Evolutionary conservation across 2,113 vertebrate species (phyloP).

Genomic region (Emydocephalus ijimae): DNA sequence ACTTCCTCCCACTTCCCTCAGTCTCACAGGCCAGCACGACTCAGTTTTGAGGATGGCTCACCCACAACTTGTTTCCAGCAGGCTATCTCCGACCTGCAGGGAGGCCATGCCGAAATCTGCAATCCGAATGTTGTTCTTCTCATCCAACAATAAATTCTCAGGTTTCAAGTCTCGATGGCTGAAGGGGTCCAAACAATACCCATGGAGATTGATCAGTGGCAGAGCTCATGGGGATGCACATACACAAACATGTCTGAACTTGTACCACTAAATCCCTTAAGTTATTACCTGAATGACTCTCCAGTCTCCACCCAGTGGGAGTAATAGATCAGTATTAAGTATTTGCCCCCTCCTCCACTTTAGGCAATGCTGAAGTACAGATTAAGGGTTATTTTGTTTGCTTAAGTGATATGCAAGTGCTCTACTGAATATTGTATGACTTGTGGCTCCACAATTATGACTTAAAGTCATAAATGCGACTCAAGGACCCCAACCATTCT

Average conservation of each 20-base stretch:
- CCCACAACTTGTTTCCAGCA: constrained; percentile 94
- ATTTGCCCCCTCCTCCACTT: rapidly evolving
- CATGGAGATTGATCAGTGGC: background rate
- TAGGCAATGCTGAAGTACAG: background rate
- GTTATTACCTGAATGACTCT: background rate
- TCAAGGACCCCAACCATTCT: background rate
- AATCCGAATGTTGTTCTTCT: constrained; percentile 92
- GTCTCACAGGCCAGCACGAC: background rate
- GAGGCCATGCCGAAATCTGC: constrained; percentile 94
- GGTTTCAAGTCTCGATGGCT: constrained; percentile 94
- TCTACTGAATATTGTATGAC: background rate
- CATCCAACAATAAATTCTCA: constrained; percentile 89
- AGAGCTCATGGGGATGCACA: background rate
- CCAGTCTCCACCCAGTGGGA: background rate
- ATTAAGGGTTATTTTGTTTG: background rate
- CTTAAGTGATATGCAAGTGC: background rate
- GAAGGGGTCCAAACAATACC: constrained; percentile 7
- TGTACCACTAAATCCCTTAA: background rate
- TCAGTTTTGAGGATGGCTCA: constrained; percentile 60
- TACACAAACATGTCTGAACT: background rate
- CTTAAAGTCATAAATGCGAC: too few relatives aligned
- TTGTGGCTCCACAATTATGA: background rate
- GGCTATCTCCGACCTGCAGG: constrained; percentile 91
- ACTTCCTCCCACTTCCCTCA: background rate
- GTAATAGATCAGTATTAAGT: background rate